A percentile compares a stretch with the other conserved stretches of the same genome.
Conservation (phyloP, 92 coral and sea anemone genomes). For the Umimayanthus kanabou region DNA sequence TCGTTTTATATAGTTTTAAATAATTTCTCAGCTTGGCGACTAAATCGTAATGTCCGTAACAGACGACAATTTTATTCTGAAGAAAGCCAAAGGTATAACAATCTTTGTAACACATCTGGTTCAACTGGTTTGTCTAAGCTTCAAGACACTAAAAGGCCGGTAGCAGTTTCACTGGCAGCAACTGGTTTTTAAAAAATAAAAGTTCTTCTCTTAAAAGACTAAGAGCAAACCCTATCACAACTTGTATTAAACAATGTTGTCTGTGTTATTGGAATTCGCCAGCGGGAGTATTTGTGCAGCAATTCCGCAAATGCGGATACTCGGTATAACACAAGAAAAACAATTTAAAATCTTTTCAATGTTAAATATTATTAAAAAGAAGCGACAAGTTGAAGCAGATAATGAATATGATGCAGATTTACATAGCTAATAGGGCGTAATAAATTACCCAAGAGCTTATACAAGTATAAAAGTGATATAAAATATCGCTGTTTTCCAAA, state of each 20-base stretch:
- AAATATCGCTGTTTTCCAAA: conserved; percentile 18
- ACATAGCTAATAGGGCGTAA: conserved; percentile 32
- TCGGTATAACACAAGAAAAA: no score
- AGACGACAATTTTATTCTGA: background rate
- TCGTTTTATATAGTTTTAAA: no score
- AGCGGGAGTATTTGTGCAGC: background rate
- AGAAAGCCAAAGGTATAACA: background rate
- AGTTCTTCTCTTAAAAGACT: no score
- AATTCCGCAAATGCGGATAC: background rate
- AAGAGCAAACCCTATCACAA: background rate
- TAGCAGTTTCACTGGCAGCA: background rate
- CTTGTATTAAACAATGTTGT: background rate
- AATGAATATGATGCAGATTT: conserved; percentile 29
- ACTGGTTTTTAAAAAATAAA: background rate
- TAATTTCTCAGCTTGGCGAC: no score
- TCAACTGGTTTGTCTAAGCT: background rate
- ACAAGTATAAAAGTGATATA: conserved; percentile 1
- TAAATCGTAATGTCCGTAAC: no score
- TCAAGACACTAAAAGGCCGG: background rate
- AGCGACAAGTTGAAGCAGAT: conserved; percentile 11
- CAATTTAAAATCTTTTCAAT: background rate
- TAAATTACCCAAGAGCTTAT: conserved; percentile 11
- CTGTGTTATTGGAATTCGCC: background rate
- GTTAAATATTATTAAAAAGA: background rate
- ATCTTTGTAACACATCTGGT: background rate